Evolutionary conservation across 2,113 vertebrate genomes (phyloP).

Genomic region (Hypomesus transpacificus): DNA sequence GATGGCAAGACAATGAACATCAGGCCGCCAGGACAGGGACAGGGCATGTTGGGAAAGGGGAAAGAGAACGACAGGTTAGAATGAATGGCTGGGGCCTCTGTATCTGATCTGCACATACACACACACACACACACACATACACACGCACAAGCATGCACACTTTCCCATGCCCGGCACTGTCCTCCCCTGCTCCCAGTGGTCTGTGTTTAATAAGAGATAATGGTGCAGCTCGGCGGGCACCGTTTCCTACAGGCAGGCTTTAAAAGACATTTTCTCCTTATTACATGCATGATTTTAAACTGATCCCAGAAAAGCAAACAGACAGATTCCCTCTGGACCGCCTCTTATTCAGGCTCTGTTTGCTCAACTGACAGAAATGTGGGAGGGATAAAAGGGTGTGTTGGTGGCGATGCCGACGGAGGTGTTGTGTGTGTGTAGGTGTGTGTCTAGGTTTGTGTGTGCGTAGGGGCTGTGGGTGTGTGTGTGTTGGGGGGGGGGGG

Average conservation of each 20-base stretch:
- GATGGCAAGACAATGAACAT: not conserved
- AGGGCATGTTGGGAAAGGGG: not conserved
- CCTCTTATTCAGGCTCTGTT: constrained; percentile 66
- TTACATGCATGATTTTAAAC: constrained; percentile 86
- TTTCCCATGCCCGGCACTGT: constrained; percentile 1
- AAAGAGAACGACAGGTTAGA: not conserved
- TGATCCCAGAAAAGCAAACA: constrained; percentile 87
- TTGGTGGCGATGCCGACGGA: constrained; percentile 10
- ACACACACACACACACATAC: not conserved
- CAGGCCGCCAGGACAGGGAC: not conserved
- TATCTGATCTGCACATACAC: not conserved
- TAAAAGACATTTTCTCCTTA: constrained; percentile 87
- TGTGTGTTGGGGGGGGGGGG: constrained; percentile 1
- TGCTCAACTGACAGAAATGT: constrained; percentile 64
- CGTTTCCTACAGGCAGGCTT: constrained; percentile 84
- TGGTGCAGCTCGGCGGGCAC: constrained; percentile 79
- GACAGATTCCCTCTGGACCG: constrained; percentile 75
- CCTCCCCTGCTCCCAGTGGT: constrained; percentile 14
- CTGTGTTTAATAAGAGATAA: constrained; percentile 88
- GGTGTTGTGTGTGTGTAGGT: constrained; percentile 10
- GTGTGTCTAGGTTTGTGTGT: constrained; percentile 13
- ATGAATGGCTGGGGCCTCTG: not conserved
- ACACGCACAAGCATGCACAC: too few species aligned
- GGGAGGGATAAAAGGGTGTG: constrained; percentile 28
- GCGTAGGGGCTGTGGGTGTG: constrained; percentile 15